Base-by-base conservation (phyloP, 92 coral and sea anemone genomes). In the Phenganax marumi region DNA sequence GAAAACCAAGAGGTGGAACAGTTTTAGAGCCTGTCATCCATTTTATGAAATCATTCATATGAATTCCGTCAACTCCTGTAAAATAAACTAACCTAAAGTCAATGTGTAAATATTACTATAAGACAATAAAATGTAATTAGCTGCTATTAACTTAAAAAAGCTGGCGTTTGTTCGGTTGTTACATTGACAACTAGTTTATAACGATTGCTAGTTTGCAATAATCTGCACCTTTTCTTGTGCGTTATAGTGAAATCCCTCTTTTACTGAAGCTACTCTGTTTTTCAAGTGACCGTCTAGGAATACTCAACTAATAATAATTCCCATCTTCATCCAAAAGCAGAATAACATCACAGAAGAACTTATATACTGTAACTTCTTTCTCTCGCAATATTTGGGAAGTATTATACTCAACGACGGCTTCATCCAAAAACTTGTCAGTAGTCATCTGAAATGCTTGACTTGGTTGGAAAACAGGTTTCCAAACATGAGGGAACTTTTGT, bases 1-100 rank as follows among this genome's bases (percentile, higher is more conserved):
- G 88, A 69, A 84, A 88, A 10, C 91, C 91, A 6, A 88, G 64
- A 7, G 88, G 88, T 23, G 88, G 88, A 43, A 78, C 55, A 6
- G 19, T 13, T 13, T 60, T 43, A 50, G 83, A 68, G 0, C 87
- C 87, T 49, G 90, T 69, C 61, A 83, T 13, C 70, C 77, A 87
- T 84, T 84, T 73, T 52, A 74, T n/a, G 46, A 75, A 43, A 76
- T 87, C 79, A 72, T 39, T 61, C 23, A 77, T 49, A 66, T 26
- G 69, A 63, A n/a, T n/a, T n/a, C n/a, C n/a, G n/a, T n/a, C 6
- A 52, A n/a, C n/a, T n/a, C 12, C 70, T 57, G n/a, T n/a, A n/a
- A n/a, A n/a, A n/a, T n/a, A n/a, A n/a, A n/a, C n/a, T n/a, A n/a
- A n/a, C n/a, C n/a, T n/a, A n/a, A n/a, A n/a, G n/a, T n/a, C n/a